Evolutionary conservation across 2,113 vertebrate genomes (phyloP).

Genomic region (Pavo muticus): DNA sequence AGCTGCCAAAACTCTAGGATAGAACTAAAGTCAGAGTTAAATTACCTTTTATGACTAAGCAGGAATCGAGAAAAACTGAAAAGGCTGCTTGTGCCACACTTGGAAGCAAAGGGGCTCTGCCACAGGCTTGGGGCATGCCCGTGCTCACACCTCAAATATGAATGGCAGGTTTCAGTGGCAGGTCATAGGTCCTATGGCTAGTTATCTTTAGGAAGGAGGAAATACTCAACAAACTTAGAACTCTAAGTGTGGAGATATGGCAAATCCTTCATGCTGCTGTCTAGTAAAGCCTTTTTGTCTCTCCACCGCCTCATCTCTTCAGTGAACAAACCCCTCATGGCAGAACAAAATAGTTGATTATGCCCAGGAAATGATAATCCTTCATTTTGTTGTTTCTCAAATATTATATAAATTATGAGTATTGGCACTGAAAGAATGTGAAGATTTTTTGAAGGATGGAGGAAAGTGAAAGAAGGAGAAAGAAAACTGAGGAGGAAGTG

Average conservation of each 20-base stretch:
- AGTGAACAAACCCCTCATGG: neutral
- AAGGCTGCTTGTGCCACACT: neutral
- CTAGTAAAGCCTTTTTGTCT: neutral
- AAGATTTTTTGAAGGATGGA: neutral
- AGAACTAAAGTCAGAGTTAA: constrained; percentile 27
- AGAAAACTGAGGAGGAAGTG: neutral
- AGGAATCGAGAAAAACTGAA: constrained; percentile 30
- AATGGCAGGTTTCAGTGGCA: neutral
- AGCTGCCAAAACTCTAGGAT: constrained; percentile 54
- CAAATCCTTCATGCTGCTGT: neutral
- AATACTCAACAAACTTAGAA: neutral
- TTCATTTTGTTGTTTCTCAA: too few species aligned
- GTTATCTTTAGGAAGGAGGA: neutral
- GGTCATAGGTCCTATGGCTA: neutral
- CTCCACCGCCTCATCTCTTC: neutral
- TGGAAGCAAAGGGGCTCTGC: neutral
- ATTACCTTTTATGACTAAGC: constrained; percentile 60
- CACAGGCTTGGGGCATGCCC: neutral
- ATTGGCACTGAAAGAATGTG: neutral
- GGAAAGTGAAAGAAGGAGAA: neutral
- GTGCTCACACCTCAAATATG: neutral
- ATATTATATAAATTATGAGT: neutral
- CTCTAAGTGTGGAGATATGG: neutral
- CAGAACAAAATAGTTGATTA: neutral
- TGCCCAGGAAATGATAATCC: neutral